A percentile compares a stretch with the other conserved stretches of the same genome.
Evolutionary conservation across 2,797 vertebrate genomes (phyloP).

Genomic region (Anguilla pacifica): DNA sequence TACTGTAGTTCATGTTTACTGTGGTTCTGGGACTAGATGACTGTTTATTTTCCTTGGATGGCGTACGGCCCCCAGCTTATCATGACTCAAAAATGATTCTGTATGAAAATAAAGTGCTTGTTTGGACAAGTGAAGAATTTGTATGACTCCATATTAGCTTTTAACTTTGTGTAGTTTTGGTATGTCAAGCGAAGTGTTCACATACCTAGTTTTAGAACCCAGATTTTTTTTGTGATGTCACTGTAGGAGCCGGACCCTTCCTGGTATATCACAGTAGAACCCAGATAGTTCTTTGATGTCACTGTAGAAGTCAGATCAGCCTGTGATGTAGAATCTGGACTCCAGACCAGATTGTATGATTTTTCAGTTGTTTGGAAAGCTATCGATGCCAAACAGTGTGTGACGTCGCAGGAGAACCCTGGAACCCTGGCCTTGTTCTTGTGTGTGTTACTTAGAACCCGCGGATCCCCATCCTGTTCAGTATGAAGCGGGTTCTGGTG

Average conservation of each 20-base stretch:
- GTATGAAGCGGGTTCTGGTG: constrained; percentile 87
- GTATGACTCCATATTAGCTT: background rate
- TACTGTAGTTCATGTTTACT: background rate
- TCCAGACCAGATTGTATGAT: background rate
- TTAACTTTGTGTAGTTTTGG: background rate
- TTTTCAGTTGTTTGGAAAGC: background rate
- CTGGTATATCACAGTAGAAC: background rate
- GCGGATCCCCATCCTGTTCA: constrained; percentile 89
- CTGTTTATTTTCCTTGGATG: background rate
- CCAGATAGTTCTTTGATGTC: background rate
- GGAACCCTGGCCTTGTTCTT: constrained; percentile 17
- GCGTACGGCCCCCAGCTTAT: background rate
- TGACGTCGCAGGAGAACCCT: background rate
- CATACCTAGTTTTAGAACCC: background rate
- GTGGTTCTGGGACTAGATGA: background rate
- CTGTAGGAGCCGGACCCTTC: background rate
- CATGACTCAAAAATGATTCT: background rate
- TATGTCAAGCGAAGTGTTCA: background rate
- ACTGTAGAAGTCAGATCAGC: background rate
- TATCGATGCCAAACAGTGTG: background rate
- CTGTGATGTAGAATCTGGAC: background rate
- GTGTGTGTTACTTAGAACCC: constrained; percentile 78
- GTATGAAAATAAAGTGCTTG: background rate
- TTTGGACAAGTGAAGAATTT: background rate
- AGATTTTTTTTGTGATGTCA: background rate